phyloP scores from a whole-genome alignment of 2,113 vertebrate species.

The Balaenoptera acutorostrata region DNA sequence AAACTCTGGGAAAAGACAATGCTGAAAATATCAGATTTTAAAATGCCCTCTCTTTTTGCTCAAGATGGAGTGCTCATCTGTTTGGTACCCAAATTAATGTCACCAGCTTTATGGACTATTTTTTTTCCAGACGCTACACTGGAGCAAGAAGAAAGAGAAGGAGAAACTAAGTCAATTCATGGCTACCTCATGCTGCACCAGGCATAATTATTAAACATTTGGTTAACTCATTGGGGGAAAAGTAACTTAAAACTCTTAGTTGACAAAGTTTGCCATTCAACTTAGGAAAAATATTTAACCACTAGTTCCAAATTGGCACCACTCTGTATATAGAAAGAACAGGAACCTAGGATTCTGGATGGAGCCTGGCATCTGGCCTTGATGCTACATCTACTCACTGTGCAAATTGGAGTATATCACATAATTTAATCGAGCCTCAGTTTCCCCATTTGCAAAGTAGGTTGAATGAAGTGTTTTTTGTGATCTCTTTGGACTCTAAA shows the following conservation, averaged over 20 bases:
- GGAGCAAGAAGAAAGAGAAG: not conserved
- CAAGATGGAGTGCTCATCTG: not conserved
- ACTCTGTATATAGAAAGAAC: not conserved
- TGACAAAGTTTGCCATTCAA: not conserved
- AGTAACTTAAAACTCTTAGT: not conserved
- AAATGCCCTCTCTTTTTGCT: not conserved
- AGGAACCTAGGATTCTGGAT: not conserved
- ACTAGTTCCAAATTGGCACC: not conserved
- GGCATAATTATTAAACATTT: not conserved
- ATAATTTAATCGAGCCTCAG: not conserved
- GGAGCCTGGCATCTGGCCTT: not conserved
- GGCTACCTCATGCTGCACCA: not conserved
- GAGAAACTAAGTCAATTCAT: not conserved
- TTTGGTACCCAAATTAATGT: not conserved
- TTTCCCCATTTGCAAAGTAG: not conserved
- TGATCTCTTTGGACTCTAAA: not conserved
- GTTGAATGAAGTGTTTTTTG: not conserved
- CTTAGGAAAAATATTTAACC: not conserved
- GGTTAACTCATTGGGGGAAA: not conserved
- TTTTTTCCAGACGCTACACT: not conserved
- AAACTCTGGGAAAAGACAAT: slow-evolving; percentile 5
- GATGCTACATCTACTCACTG: not conserved
- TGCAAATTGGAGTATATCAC: not conserved
- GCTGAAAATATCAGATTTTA: not conserved
- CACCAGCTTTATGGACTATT: not conserved